Evolutionary conservation across 2,797 vertebrate species (phyloP).

Genomic region (Syncerus caffer): DNA sequence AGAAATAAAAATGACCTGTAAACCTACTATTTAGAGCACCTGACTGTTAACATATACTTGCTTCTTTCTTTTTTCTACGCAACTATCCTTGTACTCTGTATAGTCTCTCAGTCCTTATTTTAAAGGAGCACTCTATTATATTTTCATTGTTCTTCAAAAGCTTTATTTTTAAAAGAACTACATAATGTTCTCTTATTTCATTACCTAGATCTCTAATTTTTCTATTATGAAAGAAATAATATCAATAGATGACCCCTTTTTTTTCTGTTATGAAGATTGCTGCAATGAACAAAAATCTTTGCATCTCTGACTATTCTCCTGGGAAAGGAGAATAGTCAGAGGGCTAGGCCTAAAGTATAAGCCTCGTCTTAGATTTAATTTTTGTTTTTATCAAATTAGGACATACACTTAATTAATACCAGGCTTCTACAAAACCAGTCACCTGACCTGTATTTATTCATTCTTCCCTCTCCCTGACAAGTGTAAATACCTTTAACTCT

Average conservation of each 20-base stretch:
- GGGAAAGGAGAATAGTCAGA: too few species aligned
- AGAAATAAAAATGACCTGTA: neutral
- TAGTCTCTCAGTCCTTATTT: slow-evolving; percentile 3
- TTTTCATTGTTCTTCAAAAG: slow-evolving; percentile 6
- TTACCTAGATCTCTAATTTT: neutral
- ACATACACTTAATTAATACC: neutral
- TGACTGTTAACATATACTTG: neutral
- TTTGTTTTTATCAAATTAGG: slow-evolving; percentile 25
- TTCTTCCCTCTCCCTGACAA: neutral
- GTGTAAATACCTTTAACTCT: neutral
- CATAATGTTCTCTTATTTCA: neutral
- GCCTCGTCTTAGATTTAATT: neutral
- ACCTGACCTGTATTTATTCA: neutral
- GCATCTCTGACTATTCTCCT: neutral
- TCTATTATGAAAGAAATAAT: neutral
- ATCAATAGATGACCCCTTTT: neutral
- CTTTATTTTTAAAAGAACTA: slow-evolving; percentile 15
- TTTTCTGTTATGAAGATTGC: neutral
- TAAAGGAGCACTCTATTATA: neutral
- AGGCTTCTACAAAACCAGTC: neutral
- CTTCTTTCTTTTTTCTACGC: neutral
- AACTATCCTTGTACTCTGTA: neutral
- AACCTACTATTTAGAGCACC: neutral
- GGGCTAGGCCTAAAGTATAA: neutral
- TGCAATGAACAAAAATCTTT: neutral